These are phyloP conservation scores for Agrypnia vestita DNA, from an alignment of 1,140 invertebrate genomes.

Conservation along the genomic window DNA sequence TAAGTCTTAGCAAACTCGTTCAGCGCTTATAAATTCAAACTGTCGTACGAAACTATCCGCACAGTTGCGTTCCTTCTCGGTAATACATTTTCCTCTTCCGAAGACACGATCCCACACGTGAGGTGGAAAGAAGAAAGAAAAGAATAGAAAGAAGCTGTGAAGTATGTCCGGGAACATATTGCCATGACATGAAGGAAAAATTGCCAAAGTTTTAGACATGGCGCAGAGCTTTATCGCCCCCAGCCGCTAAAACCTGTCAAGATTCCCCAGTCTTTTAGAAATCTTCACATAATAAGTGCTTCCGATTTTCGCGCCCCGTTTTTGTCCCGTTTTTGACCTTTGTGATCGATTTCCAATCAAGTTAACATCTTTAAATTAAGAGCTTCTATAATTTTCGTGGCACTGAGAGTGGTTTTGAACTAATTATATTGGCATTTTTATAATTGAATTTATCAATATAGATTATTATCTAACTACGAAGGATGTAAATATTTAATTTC, in stretches of 20 bases:
- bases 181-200: constrained; percentile 60
- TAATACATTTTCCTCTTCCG: constrained; percentile 31
- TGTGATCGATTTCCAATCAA: not conserved
- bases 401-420: no score
- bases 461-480: no score
- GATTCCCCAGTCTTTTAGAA: constrained; percentile 30
- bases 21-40: not conserved
- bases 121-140: constrained; percentile 15
- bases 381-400: no score
- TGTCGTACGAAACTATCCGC: constrained; percentile 12
- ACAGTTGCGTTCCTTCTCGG: constrained; percentile 14
- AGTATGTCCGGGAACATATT: constrained; percentile 59
- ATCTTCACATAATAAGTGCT: constrained; percentile 20
- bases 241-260: not conserved
- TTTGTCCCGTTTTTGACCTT: not conserved
- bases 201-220: constrained; percentile 60
- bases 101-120: constrained; percentile 32
- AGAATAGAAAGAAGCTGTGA: constrained; percentile 48
- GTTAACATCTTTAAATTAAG: no score
- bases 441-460: no score
- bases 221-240: constrained; percentile 55
- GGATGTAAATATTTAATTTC: no score
- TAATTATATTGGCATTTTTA: no score
- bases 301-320: not conserved
- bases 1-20: not conserved